A percentile compares a stretch with the other conserved stretches of the same genome.
These are phyloP conservation scores for Notechis scutatus DNA, from an alignment of 2,113 vertebrate genomes.

Conservation along the genomic window DNA sequence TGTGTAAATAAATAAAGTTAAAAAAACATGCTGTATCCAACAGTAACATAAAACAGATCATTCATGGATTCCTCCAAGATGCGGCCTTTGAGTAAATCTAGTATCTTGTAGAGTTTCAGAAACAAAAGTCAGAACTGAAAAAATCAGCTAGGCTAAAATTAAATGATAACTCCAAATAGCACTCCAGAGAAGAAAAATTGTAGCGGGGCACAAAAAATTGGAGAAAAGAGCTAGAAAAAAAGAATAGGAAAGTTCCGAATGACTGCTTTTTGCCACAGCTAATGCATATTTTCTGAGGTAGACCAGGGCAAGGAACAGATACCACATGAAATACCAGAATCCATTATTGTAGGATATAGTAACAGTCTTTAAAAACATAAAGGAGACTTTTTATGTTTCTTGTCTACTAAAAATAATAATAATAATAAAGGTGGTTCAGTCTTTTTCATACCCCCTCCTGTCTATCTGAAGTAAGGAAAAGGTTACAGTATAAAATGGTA, in stretches of 20 bases:
- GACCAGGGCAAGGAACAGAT: neutral
- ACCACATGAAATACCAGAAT: neutral
- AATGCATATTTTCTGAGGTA: neutral
- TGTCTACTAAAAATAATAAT: neutral
- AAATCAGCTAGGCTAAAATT: neutral
- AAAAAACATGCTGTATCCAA: neutral
- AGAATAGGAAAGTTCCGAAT: neutral
- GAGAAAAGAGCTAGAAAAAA: neutral
- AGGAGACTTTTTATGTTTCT: neutral
- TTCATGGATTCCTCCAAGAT: neutral
- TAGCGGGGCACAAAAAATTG: neutral
- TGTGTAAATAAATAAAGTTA: neutral
- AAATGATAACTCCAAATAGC: neutral
- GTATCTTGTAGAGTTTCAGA: neutral
- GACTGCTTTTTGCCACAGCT: neutral
- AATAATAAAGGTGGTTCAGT: neutral
- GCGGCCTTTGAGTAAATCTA: neutral
- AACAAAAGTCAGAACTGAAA: neutral
- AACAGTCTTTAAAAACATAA: neutral
- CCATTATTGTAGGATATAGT: neutral
- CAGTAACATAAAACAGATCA: neutral
- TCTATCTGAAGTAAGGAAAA: neutral
- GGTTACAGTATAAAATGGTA: neutral
- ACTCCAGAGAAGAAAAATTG: neutral
- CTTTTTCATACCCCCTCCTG: neutral